phyloP scores from a whole-genome alignment of 2,797 vertebrate genomes.

The Ispidina picta region DNA sequence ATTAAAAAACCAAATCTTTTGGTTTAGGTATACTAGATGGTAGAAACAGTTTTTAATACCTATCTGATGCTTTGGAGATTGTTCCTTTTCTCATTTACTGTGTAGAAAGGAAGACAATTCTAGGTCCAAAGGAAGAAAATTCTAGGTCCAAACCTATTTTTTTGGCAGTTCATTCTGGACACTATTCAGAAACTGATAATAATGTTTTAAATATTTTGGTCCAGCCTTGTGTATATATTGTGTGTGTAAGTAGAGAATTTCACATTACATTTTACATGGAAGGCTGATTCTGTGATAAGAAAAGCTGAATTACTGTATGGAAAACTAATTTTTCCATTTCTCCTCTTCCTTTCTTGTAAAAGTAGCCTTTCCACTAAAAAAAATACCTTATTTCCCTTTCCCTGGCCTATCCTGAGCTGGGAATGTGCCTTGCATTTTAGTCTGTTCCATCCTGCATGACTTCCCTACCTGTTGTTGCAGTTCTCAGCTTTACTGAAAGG shows the following conservation, averaged over 20 bases:
- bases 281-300: not conserved
- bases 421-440: conserved; percentile 54
- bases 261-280: not conserved
- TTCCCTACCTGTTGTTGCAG: conserved; percentile 76
- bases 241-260: not conserved
- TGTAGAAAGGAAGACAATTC: not conserved
- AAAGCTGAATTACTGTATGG: not conserved
- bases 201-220: not conserved
- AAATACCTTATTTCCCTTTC: not conserved
- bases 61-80: not conserved
- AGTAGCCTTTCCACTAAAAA: not conserved
- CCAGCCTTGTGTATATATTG: not conserved
- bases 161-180: not conserved
- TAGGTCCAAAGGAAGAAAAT: not conserved
- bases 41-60: not conserved
- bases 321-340: not conserved
- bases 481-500: conserved; percentile 74
- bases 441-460: conserved; percentile 60
- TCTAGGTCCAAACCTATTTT: not conserved
- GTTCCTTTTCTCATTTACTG: not conserved
- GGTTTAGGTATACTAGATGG: not conserved
- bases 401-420: not conserved
- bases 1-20: not conserved
- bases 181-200: not conserved
- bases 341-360: not conserved